phyloP scores from a whole-genome alignment of 2,888 invertebrate genomes.

The Machimus atricapillus region DNA sequence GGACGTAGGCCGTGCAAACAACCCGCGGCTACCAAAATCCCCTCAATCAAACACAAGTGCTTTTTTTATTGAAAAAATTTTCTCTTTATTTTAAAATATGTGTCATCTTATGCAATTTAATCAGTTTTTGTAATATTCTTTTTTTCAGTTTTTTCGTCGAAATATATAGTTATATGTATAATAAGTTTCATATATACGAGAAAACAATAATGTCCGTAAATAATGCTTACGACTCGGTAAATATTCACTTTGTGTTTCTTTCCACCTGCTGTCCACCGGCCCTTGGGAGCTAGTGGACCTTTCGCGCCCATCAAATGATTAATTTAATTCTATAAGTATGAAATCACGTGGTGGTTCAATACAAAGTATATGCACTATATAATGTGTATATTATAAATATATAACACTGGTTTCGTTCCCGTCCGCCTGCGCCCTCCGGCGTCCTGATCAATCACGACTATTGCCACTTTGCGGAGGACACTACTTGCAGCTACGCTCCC shows the following conservation, averaged over 20 bases:
- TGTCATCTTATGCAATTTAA: conserved; percentile 23
- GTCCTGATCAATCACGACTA: not conserved
- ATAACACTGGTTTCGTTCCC: not conserved
- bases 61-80: conserved; percentile 28
- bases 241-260: not conserved
- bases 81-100: conserved; percentile 38
- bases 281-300: not conserved
- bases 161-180: conserved; percentile 39
- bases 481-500: not conserved
- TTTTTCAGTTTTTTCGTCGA: conserved; percentile 20
- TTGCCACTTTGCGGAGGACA: not conserved
- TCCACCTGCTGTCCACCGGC: not conserved
- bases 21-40: not conserved
- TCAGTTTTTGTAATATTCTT: conserved; percentile 9
- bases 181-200: conserved; percentile 44
- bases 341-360: conserved; percentile 45
- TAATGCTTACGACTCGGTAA: conserved; percentile 38
- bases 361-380: conserved; percentile 17
- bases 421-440: not conserved
- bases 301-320: not conserved
- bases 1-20: not conserved
- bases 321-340: conserved; percentile 42
- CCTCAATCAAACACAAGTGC: not conserved
- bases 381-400: conserved; percentile 4
- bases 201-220: conserved; percentile 42